A percentile compares a stretch with the other conserved stretches of the same genome.
Conservation (phyloP, 2,113 vertebrate species). For the Indicator indicator region DNA sequence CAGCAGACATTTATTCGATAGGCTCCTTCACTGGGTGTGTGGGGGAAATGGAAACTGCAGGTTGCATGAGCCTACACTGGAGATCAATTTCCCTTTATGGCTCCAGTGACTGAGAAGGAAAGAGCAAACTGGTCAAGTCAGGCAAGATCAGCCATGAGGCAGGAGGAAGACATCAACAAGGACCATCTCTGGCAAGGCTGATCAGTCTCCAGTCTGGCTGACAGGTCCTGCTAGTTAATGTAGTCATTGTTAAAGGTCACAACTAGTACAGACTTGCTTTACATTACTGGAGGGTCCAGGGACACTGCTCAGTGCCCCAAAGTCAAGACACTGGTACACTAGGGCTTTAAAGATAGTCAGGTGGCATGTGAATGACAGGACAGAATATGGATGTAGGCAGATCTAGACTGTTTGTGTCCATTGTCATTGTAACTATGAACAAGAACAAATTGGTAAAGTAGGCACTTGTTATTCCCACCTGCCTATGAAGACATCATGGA, state of each 20-base stretch:
- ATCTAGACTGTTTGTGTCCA: neutral
- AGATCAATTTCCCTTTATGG: constrained; percentile 24
- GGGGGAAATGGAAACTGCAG: neutral
- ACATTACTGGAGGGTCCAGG: neutral
- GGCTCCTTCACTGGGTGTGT: neutral
- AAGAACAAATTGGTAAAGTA: neutral
- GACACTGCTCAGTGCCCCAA: neutral
- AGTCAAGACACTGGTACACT: neutral
- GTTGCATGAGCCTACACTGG: neutral
- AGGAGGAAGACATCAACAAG: neutral
- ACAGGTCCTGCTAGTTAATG: neutral
- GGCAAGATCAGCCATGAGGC: neutral
- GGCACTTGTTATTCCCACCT: neutral
- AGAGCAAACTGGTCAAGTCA: neutral
- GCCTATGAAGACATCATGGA: neutral
- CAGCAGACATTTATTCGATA: constrained; percentile 31
- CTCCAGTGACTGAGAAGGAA: neutral
- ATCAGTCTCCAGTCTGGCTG: neutral
- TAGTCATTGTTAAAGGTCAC: neutral
- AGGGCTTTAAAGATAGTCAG: neutral
- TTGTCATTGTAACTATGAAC: neutral
- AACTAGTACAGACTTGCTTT: neutral
- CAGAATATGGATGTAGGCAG: neutral
- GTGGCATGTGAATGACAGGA: neutral
- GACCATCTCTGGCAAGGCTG: neutral